Conservation (phyloP, 2,888 invertebrate species). For the Caenorhabditis plicata region DNA sequence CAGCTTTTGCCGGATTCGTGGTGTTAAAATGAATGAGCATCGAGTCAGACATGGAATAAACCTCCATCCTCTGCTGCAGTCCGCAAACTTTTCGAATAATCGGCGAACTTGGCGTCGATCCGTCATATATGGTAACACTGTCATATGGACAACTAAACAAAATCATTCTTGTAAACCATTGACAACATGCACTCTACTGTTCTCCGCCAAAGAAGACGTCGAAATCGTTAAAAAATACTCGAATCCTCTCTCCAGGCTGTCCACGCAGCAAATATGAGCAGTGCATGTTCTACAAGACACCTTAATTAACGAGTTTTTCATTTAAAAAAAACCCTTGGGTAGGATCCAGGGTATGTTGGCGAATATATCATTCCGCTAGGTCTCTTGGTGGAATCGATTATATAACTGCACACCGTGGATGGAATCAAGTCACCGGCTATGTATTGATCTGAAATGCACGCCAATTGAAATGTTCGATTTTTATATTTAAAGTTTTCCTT, state of each 20-base stretch:
- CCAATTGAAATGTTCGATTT: neutral
- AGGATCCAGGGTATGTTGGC: constrained; percentile 97
- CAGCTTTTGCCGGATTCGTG: constrained; percentile 72
- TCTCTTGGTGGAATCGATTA: constrained; percentile 49
- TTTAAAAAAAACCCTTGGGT: constrained; percentile 72
- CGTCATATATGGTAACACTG: constrained; percentile 94
- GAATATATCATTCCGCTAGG: constrained; percentile 83
- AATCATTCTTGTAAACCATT: neutral
- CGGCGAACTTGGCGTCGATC: constrained; percentile 82
- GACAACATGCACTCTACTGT: too few relatives aligned
- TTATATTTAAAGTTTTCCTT: neutral
- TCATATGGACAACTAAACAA: constrained; percentile 91
- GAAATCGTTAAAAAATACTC: constrained; percentile 94
- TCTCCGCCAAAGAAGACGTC: constrained; percentile 97
- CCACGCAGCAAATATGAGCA: constrained; percentile 79
- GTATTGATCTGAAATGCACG: constrained; percentile 56
- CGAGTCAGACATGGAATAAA: constrained; percentile 57
- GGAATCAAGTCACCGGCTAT: constrained; percentile 51
- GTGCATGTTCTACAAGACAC: constrained; percentile 56
- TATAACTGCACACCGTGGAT: constrained; percentile 48
- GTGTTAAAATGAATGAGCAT: constrained; percentile 65
- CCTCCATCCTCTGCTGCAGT: constrained; percentile 61
- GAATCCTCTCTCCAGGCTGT: constrained; percentile 83
- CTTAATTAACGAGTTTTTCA: constrained; percentile 3
- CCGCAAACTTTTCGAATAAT: constrained; percentile 65